phyloP scores from a whole-genome alignment of 2,888 invertebrate genomes.

The Prosapia bicincta region DNA sequence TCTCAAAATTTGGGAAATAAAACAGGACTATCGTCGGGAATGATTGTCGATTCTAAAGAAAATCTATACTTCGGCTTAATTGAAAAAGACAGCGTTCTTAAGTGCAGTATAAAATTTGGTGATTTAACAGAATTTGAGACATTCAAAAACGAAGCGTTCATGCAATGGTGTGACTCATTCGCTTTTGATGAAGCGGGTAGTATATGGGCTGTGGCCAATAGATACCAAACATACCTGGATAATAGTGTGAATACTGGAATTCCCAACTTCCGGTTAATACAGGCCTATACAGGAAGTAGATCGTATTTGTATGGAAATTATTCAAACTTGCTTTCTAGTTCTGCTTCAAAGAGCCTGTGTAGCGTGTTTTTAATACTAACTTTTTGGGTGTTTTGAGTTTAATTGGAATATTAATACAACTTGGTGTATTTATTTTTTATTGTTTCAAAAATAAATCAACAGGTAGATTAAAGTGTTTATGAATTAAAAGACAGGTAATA shows the following conservation, averaged over 20 bases:
- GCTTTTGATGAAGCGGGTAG: constrained; percentile 60
- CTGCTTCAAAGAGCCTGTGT: too few relatives aligned
- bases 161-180: constrained; percentile 73
- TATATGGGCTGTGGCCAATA: constrained; percentile 64
- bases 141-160: constrained; percentile 60
- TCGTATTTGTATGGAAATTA: constrained; percentile 50
- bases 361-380: too few relatives aligned
- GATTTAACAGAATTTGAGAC: constrained; percentile 52
- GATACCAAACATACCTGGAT: constrained; percentile 62
- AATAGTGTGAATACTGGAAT: constrained; percentile 56
- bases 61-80: constrained; percentile 66
- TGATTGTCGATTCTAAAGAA: constrained; percentile 70
- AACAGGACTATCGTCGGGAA: constrained; percentile 66
- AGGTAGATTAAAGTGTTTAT: too few relatives aligned
- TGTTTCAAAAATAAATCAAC: too few relatives aligned
- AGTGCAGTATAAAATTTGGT: constrained; percentile 55
- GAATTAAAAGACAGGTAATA: too few relatives aligned
- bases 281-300: constrained; percentile 57
- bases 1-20: constrained; percentile 61
- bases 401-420: too few relatives aligned
- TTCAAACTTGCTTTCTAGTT: neutral
- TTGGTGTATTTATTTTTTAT: too few relatives aligned
- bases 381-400: too few relatives aligned
- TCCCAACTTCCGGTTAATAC: constrained; percentile 65
- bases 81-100: constrained; percentile 63